Evolutionary conservation across 1,140 invertebrate genomes (phyloP).

Genomic region (Xylocopa sonorina): DNA sequence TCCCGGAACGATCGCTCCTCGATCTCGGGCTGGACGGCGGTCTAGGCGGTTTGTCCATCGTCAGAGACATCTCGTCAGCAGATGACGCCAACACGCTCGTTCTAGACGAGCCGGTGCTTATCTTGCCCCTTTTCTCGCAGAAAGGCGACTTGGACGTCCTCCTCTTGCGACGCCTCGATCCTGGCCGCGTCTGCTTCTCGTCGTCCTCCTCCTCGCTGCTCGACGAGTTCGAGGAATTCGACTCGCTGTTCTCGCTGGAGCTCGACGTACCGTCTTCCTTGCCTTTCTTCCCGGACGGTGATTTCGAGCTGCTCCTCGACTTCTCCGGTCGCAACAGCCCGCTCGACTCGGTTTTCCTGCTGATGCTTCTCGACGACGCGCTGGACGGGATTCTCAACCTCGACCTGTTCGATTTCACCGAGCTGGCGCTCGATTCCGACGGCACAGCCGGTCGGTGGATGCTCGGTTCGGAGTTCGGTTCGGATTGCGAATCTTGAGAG

Average conservation of each 20-base stretch:
- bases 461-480: constrained; percentile 66
- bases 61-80: constrained; percentile 83
- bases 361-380: constrained; percentile 55
- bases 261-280: constrained; percentile 54
- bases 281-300: constrained; percentile 55
- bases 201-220: constrained; percentile 73
- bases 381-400: constrained; percentile 55
- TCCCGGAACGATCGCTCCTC: constrained; percentile 79
- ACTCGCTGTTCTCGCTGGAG: constrained; percentile 71
- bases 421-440: constrained; percentile 43
- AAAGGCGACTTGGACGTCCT: constrained; percentile 65
- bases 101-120: constrained; percentile 77
- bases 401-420: constrained; percentile 59
- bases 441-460: constrained; percentile 40
- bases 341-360: constrained; percentile 34
- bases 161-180: constrained; percentile 59
- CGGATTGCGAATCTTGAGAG: constrained; percentile 76
- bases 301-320: constrained; percentile 64
- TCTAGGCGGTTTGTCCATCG: constrained; percentile 83
- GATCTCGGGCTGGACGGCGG: constrained; percentile 80
- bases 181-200: constrained; percentile 32
- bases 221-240: constrained; percentile 70
- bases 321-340: constrained; percentile 34
- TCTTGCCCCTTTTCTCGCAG: constrained; percentile 67
- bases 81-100: constrained; percentile 82